These are phyloP conservation scores for Magallana ariakensis DNA, from an alignment of 1,140 invertebrate genomes.

Conservation along the genomic window DNA sequence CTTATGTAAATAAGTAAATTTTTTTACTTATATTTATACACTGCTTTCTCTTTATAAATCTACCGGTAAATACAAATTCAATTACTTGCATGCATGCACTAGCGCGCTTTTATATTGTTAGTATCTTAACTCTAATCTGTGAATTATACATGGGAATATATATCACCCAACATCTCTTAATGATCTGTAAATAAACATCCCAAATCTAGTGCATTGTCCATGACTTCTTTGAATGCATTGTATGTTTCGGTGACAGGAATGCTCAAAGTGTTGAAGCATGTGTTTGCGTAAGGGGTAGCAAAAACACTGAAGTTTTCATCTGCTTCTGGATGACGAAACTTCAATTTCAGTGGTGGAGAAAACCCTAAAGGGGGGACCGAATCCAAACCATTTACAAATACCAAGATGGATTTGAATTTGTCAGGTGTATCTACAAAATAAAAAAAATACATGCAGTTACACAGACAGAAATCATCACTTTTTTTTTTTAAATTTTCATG, in stretches of 20 bases:
- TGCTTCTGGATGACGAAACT: neutral
- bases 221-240: constrained; percentile 8
- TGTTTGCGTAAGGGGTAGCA: constrained; percentile 4
- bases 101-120: neutral
- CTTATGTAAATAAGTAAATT: too few species aligned
- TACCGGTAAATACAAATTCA: neutral
- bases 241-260: constrained; percentile 22
- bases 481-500: too few species aligned
- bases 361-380: constrained; percentile 25
- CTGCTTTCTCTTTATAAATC: neutral
- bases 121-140: too few species aligned
- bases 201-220: constrained; percentile 1
- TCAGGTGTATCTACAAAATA: constrained; percentile 9
- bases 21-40: neutral
- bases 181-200: constrained; percentile 19
- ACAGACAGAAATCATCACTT: too few species aligned
- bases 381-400: constrained; percentile 1
- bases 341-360: neutral
- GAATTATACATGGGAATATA: neutral
- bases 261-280: neutral
- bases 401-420: constrained; percentile 1
- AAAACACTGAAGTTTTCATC: constrained; percentile 17
- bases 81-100: neutral
- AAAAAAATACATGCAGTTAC: too few species aligned
- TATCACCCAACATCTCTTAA: neutral